Evolutionary conservation across 2,797 vertebrate genomes (phyloP).

Genomic region (Fringilla coelebs): DNA sequence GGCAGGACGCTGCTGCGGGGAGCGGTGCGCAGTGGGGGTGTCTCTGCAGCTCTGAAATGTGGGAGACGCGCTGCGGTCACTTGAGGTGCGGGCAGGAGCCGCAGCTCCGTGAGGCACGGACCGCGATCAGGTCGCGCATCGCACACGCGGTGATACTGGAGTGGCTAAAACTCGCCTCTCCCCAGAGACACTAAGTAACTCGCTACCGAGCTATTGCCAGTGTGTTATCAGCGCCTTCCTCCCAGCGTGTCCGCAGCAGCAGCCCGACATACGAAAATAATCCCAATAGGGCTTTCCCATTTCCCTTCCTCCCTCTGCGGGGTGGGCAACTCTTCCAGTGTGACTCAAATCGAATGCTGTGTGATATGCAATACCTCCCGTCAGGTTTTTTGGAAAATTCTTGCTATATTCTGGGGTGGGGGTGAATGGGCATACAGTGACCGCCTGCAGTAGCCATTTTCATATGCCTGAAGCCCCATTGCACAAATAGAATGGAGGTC

Average conservation of each 20-base stretch:
- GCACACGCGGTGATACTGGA: accelerated
- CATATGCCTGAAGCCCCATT: not conserved
- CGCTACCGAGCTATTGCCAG: accelerated
- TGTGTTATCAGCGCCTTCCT: not conserved
- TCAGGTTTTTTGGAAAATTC: not conserved
- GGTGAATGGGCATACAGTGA: not conserved
- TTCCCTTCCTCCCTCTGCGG: not conserved
- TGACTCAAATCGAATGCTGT: not conserved
- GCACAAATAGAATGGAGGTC: not conserved
- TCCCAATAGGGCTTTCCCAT: not conserved
- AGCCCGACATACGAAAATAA: not conserved
- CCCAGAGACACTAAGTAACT: not conserved
- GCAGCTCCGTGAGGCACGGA: not conserved
- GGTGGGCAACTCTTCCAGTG: not conserved
- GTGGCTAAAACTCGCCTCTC: not conserved
- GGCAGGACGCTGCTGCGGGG: not conserved
- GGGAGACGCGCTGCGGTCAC: accelerated
- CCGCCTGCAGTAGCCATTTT: not conserved
- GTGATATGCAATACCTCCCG: not conserved
- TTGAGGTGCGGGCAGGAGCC: not conserved
- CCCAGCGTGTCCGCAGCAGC: not conserved
- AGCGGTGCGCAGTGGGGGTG: accelerated
- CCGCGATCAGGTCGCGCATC: accelerated
- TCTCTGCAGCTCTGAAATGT: accelerated
- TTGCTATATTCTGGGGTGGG: not conserved